phyloP scores from a whole-genome alignment of 2,113 vertebrate genomes.

The Catharus bicknelli region DNA sequence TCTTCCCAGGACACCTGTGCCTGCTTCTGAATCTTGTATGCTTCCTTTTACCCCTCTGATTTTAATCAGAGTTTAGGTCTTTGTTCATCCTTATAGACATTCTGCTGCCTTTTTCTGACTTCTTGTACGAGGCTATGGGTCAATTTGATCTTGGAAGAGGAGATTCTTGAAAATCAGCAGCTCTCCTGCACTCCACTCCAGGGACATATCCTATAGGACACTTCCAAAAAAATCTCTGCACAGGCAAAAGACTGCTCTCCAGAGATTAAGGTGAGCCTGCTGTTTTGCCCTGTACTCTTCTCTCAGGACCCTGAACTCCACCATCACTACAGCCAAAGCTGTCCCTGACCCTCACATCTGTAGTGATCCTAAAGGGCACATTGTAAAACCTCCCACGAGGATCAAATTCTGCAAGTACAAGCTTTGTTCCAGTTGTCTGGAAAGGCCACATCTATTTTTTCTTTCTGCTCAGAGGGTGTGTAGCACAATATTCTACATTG shows the following conservation, averaged over 20 bases:
- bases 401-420: background rate
- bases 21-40: background rate
- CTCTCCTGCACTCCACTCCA: background rate
- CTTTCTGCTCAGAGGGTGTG: background rate
- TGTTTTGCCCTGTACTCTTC: background rate
- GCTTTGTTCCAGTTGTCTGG: background rate
- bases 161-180: background rate
- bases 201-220: too few relatives aligned
- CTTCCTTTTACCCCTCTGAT: background rate
- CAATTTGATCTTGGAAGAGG: background rate
- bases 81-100: background rate
- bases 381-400: background rate
- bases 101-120: background rate
- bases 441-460: background rate
- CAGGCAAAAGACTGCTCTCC: background rate
- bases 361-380: background rate
- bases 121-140: background rate
- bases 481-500: background rate
- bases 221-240: background rate
- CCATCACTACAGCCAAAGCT: background rate
- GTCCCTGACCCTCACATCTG: background rate
- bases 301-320: background rate
- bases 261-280: background rate
- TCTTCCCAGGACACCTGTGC: background rate
- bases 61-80: background rate